phyloP scores from a whole-genome alignment of 2,113 vertebrate species.

The Helogale parvula region DNA sequence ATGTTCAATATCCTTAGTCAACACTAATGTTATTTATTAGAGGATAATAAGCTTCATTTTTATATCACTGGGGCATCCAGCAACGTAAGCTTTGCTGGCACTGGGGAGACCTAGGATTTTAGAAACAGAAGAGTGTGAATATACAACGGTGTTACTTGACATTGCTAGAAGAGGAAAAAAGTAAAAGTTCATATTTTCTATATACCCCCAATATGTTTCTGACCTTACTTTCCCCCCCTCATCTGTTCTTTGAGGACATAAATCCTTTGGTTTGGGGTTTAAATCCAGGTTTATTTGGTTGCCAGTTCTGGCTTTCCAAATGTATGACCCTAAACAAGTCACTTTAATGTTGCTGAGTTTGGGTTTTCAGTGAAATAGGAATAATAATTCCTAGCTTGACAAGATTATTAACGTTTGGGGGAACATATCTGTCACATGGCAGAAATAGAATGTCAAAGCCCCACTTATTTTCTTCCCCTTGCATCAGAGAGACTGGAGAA shows the following conservation, averaged over 20 bases:
- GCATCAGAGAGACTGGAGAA: not conserved
- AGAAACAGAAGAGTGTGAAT: not conserved
- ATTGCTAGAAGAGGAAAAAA: not conserved
- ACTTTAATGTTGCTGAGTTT: not conserved
- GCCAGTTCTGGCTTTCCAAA: not conserved
- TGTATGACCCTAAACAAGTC: not conserved
- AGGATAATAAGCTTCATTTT: conserved; percentile 21
- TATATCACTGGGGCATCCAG: not conserved
- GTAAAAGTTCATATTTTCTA: not conserved
- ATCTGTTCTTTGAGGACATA: not conserved
- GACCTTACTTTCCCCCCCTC: not conserved
- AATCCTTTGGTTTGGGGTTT: not conserved
- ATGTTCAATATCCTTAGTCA: not conserved
- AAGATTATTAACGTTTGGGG: not conserved
- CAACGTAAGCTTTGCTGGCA: not conserved
- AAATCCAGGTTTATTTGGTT: not conserved
- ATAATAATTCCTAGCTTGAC: not conserved
- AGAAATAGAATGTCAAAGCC: not conserved
- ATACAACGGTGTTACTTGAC: not conserved
- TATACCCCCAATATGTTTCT: fast-evolving
- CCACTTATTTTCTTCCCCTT: not conserved
- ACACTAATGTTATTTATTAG: conserved; percentile 3
- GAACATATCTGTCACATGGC: not conserved
- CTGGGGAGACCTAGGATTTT: not conserved
- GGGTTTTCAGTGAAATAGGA: not conserved